Conservation (phyloP, 2,888 invertebrate genomes). For the Alcis repandata region DNA sequence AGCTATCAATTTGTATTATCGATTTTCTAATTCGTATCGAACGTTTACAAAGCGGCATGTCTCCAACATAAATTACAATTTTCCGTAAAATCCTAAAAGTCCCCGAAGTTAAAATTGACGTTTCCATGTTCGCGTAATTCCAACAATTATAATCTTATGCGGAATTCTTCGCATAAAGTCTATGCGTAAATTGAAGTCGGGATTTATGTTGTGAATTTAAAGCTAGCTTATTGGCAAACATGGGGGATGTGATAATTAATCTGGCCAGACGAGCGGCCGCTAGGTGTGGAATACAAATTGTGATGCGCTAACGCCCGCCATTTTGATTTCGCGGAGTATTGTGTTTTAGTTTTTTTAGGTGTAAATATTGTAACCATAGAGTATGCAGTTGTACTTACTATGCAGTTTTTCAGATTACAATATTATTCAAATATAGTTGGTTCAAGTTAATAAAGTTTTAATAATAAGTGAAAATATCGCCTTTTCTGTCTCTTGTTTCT, state of each 20-base stretch:
- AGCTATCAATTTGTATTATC: too few species aligned
- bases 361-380: too few species aligned
- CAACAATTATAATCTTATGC: constrained; percentile 37
- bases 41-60: constrained; percentile 19
- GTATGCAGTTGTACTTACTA: too few species aligned
- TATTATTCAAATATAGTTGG: too few species aligned
- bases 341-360: too few species aligned
- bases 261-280: constrained; percentile 78
- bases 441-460: too few species aligned
- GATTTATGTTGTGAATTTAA: constrained; percentile 75
- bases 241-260: constrained; percentile 83
- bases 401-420: too few species aligned
- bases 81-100: constrained; percentile 45
- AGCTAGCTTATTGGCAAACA: constrained; percentile 82
- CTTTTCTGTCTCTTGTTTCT: too few species aligned
- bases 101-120: constrained; percentile 57
- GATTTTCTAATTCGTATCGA: not conserved
- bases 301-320: constrained; percentile 55
- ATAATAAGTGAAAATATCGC: too few species aligned
- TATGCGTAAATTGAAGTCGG: constrained; percentile 50
- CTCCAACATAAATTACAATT: constrained; percentile 51
- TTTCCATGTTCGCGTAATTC: constrained; percentile 39
- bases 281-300: constrained; percentile 81
- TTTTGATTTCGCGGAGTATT: constrained; percentile 42
- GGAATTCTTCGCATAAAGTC: constrained; percentile 36